Evolutionary conservation across 2,888 invertebrate species (phyloP), one percentile per base, ranked within the genome.

Genomic region (Panopea generosa): DNA sequence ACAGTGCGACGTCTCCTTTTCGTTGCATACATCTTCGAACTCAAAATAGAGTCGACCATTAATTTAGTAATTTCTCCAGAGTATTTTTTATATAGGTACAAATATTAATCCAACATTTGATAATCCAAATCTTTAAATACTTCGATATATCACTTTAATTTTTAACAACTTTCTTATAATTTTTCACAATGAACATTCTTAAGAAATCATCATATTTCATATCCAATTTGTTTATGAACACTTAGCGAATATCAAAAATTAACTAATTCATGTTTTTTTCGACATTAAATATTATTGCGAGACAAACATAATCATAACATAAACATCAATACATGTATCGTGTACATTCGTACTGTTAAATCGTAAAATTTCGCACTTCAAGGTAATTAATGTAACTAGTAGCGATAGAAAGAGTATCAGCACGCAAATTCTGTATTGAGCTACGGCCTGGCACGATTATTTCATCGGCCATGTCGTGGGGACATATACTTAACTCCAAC

Each of bases 1-100:
- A 98, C 98, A 94, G 98, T 98, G 92, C 98, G 95, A 90, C 98
- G 95, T 92, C 98, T 95, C 92, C 98, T 94, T 94, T 98, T 98
- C 89, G 98, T 98, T 89, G 98, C 98, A 94, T 98, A 98, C 91
- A 98, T 98, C 90, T 72, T 77, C 29, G 77, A 77, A 27, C 71
- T 71, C n/a, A 77, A 62, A 24, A 77, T 77, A 38, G 77, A 67
- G 59, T 77, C 77, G 49, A 77, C 77, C 77, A 77, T 77, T 26
- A 77, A 77, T 57, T 56, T 18, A 38, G 18, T 38, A 38, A 40
- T 40, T 18, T 11, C 7, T 47, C 33, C 33, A 33, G 33, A 11
- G 11, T 33, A 33, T 33, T 11, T 11, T 4, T 33, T 11, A 33
- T 33, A n/a, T n/a, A 33, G 11, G 11, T 33, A 33, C 33, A 33